These are phyloP conservation scores for Bhutanitis thaidina DNA, from an alignment of 2,888 invertebrate genomes.

Conservation along the genomic window DNA sequence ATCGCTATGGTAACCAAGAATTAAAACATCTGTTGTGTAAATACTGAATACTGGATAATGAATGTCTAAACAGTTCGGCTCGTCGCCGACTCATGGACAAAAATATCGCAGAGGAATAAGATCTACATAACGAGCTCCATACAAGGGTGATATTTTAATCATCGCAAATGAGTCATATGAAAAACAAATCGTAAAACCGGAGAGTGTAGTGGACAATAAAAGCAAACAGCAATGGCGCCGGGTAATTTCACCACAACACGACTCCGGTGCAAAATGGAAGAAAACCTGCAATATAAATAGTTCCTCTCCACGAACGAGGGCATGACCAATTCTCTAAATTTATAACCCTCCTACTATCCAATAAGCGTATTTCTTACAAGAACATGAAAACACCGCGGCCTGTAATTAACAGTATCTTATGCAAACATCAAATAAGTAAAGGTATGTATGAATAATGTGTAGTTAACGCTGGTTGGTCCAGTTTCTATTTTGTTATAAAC, in stretches of 20 bases:
- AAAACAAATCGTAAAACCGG: conserved; percentile 52
- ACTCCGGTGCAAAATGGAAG: conserved; percentile 59
- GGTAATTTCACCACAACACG: conserved; percentile 62
- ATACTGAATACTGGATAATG: too few relatives aligned
- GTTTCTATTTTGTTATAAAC: conserved; percentile 18
- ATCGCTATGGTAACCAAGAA: too few relatives aligned
- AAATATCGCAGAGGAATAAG: conserved; percentile 21
- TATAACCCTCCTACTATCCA: conserved; percentile 35
- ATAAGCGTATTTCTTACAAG: conserved; percentile 25
- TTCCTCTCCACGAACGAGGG: conserved; percentile 31
- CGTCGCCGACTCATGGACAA: not conserved
- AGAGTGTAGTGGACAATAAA: conserved; percentile 49
- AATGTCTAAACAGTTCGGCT: too few relatives aligned
- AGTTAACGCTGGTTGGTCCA: not conserved
- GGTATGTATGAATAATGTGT: not conserved
- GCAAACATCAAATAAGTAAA: conserved; percentile 3
- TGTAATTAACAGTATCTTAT: conserved; percentile 25
- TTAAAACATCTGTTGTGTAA: too few relatives aligned
- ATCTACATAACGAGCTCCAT: conserved; percentile 20
- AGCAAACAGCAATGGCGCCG: conserved; percentile 63
- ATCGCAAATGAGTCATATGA: conserved; percentile 64
- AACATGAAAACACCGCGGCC: conserved; percentile 25
- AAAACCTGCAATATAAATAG: conserved; percentile 65
- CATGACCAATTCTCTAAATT: conserved; percentile 74
- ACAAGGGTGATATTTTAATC: conserved; percentile 46